phyloP scores from a whole-genome alignment of 2,888 invertebrate genomes.

The Crepidodera aurea region DNA sequence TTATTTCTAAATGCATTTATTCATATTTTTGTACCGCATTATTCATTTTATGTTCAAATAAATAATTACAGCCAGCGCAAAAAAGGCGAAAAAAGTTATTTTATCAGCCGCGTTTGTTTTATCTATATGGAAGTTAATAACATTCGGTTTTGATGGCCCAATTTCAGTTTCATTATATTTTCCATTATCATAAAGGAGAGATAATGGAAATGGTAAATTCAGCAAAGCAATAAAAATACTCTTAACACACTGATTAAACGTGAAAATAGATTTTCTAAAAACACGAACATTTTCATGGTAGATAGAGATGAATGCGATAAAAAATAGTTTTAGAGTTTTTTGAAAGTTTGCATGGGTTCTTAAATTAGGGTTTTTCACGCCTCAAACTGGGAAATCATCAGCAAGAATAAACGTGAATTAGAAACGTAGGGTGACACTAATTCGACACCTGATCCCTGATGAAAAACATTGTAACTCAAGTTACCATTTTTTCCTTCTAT shows the following conservation, averaged over 20 bases:
- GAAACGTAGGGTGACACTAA: too few species aligned
- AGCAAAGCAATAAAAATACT: slow-evolving; percentile 10
- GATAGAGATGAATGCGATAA: too few species aligned
- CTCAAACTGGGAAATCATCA: too few species aligned
- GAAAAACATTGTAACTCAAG: too few species aligned
- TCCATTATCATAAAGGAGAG: slow-evolving; percentile 22
- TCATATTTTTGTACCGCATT: too few species aligned
- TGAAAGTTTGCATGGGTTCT: too few species aligned
- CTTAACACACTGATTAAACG: slow-evolving; percentile 10
- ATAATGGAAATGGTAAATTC: slow-evolving; percentile 10
- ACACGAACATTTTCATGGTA: neutral
- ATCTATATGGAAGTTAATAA: slow-evolving; percentile 12
- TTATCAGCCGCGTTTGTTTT: slow-evolving; percentile 3
- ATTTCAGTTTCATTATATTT: slow-evolving; percentile 18
- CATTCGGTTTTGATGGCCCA: slow-evolving; percentile 3
- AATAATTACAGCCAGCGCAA: neutral
- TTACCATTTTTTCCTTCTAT: too few species aligned
- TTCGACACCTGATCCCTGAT: too few species aligned
- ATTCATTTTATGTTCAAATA: neutral
- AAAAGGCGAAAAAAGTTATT: neutral
- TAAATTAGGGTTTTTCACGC: too few species aligned
- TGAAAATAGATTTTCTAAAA: neutral
- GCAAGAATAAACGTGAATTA: too few species aligned
- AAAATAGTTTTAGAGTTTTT: too few species aligned
- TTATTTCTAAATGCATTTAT: too few species aligned